Conservation (phyloP, 2,113 vertebrate species). For the Rallus limicola region DNA sequence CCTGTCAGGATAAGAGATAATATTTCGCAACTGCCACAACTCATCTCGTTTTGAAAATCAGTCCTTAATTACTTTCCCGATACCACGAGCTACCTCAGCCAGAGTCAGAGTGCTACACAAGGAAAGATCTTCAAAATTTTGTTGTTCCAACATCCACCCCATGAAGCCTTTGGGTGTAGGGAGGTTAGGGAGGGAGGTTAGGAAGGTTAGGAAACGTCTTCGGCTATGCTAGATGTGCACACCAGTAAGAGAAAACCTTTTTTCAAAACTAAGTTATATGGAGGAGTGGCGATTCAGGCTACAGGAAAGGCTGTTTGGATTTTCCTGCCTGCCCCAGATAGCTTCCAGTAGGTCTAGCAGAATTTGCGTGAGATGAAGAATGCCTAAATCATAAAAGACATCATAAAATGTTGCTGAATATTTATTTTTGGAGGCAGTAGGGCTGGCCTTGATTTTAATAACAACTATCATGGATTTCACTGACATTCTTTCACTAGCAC, state of each 20-base stretch:
- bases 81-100: background rate
- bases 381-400: background rate
- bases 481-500: background rate
- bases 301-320: background rate
- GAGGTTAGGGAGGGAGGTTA: too few species aligned
- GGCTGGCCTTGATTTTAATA: background rate
- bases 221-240: background rate
- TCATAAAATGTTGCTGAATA: background rate
- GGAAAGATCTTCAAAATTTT: background rate
- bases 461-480: background rate
- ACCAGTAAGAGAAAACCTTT: background rate
- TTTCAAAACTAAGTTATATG: background rate
- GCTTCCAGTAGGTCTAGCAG: background rate
- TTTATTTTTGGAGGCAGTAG: background rate
- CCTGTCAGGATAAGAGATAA: background rate
- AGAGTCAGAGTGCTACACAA: accelerated
- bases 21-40: background rate
- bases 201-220: background rate
- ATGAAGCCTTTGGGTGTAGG: background rate
- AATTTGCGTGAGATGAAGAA: background rate
- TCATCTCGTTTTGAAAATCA: background rate
- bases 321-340: background rate
- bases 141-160: background rate
- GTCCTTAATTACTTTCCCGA: background rate
- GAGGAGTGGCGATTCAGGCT: background rate